phyloP scores from a whole-genome alignment of 2,888 invertebrate genomes.

The Cremastinae sp. region DNA sequence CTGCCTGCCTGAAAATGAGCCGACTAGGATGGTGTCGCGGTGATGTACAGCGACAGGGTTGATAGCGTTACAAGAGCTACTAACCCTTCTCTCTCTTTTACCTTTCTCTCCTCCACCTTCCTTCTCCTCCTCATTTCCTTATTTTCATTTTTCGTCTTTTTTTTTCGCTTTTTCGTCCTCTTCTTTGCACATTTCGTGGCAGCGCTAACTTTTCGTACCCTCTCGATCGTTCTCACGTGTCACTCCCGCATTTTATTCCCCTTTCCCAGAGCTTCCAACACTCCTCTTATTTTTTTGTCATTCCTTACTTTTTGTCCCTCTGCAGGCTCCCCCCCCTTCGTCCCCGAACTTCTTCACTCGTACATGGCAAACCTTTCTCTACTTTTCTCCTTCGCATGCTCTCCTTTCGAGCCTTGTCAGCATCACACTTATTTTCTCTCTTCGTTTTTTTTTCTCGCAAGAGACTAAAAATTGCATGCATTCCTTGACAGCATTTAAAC shows the following conservation, averaged over 20 bases:
- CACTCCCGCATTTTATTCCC: slow-evolving; percentile 36
- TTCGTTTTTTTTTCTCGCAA: neutral
- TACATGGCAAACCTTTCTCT: slow-evolving; percentile 30
- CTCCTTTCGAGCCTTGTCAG: neutral
- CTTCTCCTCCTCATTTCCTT: slow-evolving; percentile 57
- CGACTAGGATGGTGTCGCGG: slow-evolving; percentile 80
- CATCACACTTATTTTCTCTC: neutral
- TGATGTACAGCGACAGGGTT: slow-evolving; percentile 81
- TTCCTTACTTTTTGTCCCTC: neutral
- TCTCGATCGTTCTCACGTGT: slow-evolving; percentile 36
- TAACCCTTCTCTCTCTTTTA: slow-evolving; percentile 71
- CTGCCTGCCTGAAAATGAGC: slow-evolving; percentile 72
- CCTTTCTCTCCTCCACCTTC: slow-evolving; percentile 38
- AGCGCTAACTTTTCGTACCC: slow-evolving; percentile 19
- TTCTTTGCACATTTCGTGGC: slow-evolving; percentile 58
- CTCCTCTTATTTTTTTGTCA: slow-evolving; percentile 31
- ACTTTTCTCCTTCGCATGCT: neutral
- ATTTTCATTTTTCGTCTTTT: slow-evolving; percentile 55
- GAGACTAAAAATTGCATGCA: too few relatives aligned
- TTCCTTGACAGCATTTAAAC: too few relatives aligned
- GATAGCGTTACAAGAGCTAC: slow-evolving; percentile 81
- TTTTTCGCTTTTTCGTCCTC: slow-evolving; percentile 36
- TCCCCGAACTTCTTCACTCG: slow-evolving; percentile 2
- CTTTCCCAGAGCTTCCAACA: slow-evolving; percentile 27
- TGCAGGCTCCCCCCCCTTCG: too few relatives aligned